A percentile compares a stretch with the other conserved stretches of the same genome.
Evolutionary conservation across 2,113 vertebrate genomes (phyloP).

Genomic region (Girardinichthys multiradiatus): DNA sequence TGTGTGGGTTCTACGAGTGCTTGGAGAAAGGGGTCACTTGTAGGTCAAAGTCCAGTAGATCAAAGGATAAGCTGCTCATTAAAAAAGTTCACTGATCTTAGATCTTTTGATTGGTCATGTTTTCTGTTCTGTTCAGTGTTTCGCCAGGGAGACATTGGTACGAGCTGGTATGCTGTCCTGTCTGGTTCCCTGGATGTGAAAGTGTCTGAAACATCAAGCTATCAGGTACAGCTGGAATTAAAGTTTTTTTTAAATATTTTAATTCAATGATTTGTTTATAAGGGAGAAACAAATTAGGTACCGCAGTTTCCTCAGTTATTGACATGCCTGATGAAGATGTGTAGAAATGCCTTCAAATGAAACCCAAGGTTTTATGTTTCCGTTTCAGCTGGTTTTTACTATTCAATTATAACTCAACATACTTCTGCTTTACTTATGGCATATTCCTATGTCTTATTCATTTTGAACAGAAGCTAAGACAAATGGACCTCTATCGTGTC

Average conservation of each 20-base stretch:
- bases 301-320: too few species aligned
- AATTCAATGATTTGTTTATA: neutral
- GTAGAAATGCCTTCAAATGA: too few species aligned
- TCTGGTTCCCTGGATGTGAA: constrained; percentile 97
- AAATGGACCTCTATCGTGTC: neutral
- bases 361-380: too few species aligned
- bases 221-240: constrained; percentile 83
- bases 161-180: constrained; percentile 95
- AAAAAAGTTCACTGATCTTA: neutral
- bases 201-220: constrained; percentile 93
- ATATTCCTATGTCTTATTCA: neutral
- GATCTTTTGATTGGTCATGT: neutral
- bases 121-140: constrained; percentile 84
- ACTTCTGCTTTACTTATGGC: neutral
- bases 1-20: constrained; percentile 94
- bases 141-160: constrained; percentile 97
- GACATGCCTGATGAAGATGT: too few species aligned
- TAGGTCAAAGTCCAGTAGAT: constrained; percentile 73
- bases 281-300: too few species aligned
- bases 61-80: neutral
- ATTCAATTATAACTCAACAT: neutral
- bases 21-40: constrained; percentile 96
- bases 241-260: neutral
- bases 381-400: neutral
- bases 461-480: neutral